These are phyloP conservation scores for Diplolepis rosae DNA, from an alignment of 2,888 invertebrate species.

Conservation along the genomic window DNA sequence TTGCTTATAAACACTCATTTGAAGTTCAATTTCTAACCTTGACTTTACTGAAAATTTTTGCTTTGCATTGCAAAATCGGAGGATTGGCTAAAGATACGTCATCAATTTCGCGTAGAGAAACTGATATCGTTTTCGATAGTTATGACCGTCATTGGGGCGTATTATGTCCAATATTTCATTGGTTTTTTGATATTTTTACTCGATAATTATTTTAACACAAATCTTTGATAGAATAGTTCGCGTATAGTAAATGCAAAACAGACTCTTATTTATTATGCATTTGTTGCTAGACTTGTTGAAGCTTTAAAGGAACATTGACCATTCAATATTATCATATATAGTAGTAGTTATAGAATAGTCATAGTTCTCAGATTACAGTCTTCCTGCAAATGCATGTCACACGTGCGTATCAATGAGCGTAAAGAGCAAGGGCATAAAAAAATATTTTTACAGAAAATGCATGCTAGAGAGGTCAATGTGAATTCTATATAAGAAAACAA, in stretches of 20 bases:
- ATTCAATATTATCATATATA: neutral
- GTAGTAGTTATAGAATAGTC: neutral
- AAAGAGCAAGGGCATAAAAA: neutral
- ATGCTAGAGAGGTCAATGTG: too few species aligned
- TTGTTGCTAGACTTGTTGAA: neutral
- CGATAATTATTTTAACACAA: neutral
- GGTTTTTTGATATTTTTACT: neutral
- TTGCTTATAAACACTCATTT: neutral
- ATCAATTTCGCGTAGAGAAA: neutral
- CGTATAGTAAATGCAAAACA: neutral
- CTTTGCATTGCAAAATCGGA: constrained; percentile 25
- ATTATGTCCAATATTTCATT: neutral
- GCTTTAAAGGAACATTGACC: neutral
- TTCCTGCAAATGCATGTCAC: neutral
- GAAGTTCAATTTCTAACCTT: neutral
- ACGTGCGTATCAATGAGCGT: neutral
- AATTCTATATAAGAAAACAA: too few species aligned
- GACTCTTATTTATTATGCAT: neutral
- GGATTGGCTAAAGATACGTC: constrained; percentile 22
- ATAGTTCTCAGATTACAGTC: neutral
- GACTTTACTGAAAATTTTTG: neutral
- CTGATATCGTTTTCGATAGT: neutral
- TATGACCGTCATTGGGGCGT: neutral
- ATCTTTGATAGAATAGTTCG: neutral
- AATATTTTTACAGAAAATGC: neutral